Evolutionary conservation across 1,140 invertebrate genomes (phyloP).

Genomic region (Drosophila sproati): DNA sequence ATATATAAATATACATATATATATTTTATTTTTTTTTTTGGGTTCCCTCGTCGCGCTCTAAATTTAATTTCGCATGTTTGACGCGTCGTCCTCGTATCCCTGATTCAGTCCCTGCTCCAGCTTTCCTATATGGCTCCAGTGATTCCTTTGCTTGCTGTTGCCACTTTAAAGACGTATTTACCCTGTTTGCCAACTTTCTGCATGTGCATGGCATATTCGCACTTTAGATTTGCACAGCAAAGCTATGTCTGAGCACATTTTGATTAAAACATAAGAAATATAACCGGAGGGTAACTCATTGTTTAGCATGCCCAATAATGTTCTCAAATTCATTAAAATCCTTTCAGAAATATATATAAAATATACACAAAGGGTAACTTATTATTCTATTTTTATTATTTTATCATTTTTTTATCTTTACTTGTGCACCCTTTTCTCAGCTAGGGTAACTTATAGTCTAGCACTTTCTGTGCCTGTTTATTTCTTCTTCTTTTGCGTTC

Average conservation of each 20-base stretch:
- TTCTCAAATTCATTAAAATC: too few species aligned
- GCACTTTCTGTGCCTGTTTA: not conserved
- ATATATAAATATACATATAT: too few species aligned
- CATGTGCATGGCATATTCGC: not conserved
- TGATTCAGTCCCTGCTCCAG: too few species aligned
- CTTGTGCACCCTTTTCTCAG: not conserved
- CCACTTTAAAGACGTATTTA: conserved; percentile 64
- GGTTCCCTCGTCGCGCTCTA: conserved; percentile 34
- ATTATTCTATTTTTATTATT: too few species aligned
- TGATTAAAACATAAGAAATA: too few species aligned
- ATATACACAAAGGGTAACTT: too few species aligned
- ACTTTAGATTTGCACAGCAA: not conserved
- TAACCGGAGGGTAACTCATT: too few species aligned
- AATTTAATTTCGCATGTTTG: conserved; percentile 79
- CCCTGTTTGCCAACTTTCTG: not conserved
- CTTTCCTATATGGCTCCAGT: not conserved
- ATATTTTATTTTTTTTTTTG: conserved; percentile 1
- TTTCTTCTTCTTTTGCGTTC: conserved; percentile 15
- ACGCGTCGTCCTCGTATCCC: conserved; percentile 44
- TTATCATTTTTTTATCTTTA: not conserved
- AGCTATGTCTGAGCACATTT: too few species aligned
- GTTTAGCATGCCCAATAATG: too few species aligned
- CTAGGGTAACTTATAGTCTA: not conserved
- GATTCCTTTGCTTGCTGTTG: conserved; percentile 52
- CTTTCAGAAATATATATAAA: too few species aligned